Evolutionary conservation across 1,140 invertebrate genomes (phyloP).

Genomic region (Trinorchestia longiramus): DNA sequence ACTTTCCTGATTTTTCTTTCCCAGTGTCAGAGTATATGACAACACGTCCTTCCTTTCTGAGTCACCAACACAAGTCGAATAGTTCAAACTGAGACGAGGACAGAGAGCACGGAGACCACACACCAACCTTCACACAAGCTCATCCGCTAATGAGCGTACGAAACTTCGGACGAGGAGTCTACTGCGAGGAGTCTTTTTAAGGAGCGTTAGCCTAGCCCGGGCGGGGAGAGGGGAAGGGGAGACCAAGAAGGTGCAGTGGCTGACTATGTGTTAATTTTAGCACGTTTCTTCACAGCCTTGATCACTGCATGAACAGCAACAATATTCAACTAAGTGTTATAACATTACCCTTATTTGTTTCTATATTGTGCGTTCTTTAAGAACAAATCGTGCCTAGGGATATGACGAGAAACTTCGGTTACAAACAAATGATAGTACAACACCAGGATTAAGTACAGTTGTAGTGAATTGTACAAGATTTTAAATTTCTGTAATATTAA

Average conservation of each 20-base stretch:
- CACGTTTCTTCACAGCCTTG: not conserved
- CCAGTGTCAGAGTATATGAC: not conserved
- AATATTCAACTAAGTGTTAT: not conserved
- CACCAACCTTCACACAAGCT: not conserved
- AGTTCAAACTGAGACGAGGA: not conserved
- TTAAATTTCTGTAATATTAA: not conserved
- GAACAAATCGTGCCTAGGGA: not conserved
- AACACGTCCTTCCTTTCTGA: not conserved
- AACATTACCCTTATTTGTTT: not conserved
- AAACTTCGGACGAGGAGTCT: too few species aligned
- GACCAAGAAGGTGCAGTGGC: not conserved
- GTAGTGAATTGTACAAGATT: not conserved
- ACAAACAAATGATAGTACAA: not conserved
- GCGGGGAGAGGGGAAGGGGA: not conserved
- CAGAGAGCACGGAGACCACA: not conserved
- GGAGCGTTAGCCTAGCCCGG: not conserved
- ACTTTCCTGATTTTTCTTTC: not conserved
- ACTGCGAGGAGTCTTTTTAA: not conserved
- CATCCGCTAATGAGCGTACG: not conserved
- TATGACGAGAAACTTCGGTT: not conserved
- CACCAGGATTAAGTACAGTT: not conserved
- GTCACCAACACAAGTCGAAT: not conserved
- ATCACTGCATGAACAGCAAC: not conserved
- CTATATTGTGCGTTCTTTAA: not conserved
- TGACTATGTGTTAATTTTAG: not conserved